These are phyloP conservation scores for Percopsis transmontana DNA, from an alignment of 2,113 vertebrate species.

Conservation along the genomic window DNA sequence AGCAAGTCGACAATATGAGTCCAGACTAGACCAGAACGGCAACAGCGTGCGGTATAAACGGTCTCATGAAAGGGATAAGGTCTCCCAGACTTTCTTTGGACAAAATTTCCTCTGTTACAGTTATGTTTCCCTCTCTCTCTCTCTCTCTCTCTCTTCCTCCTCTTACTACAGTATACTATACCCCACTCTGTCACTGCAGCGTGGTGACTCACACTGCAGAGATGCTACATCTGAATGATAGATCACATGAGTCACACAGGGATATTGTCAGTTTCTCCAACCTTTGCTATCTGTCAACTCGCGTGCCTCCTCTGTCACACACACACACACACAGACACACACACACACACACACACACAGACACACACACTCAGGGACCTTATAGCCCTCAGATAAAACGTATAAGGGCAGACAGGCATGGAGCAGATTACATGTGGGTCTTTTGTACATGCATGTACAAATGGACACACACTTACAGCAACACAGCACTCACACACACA, in stretches of 20 bases:
- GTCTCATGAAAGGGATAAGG: slow-evolving; percentile 54
- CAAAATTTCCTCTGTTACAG: no score
- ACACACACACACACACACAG: neutral
- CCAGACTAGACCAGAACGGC: slow-evolving; percentile 17
- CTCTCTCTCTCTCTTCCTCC: slow-evolving; percentile 56
- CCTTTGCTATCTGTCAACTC: slow-evolving; percentile 7
- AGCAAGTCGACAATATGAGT: neutral
- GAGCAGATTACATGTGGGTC: no score
- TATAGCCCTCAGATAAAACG: slow-evolving; percentile 19
- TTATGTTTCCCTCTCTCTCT: neutral
- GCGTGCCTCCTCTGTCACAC: neutral
- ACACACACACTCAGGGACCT: slow-evolving; percentile 7
- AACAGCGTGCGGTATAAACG: slow-evolving; percentile 14
- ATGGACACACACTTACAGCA: neutral
- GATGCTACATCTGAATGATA: slow-evolving; percentile 65
- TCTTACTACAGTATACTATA: slow-evolving; percentile 28
- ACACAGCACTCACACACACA: neutral
- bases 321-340: neutral
- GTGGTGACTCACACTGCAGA: slow-evolving; percentile 79
- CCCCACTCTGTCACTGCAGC: slow-evolving; percentile 65
- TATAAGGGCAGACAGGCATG: neutral
- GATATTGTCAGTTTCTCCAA: slow-evolving; percentile 37
- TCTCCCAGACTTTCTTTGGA: no score
- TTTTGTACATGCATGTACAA: neutral
- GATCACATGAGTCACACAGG: slow-evolving; percentile 68